Evolutionary conservation across 2,888 invertebrate species (phyloP).

Genomic region (Dione vanillae): DNA sequence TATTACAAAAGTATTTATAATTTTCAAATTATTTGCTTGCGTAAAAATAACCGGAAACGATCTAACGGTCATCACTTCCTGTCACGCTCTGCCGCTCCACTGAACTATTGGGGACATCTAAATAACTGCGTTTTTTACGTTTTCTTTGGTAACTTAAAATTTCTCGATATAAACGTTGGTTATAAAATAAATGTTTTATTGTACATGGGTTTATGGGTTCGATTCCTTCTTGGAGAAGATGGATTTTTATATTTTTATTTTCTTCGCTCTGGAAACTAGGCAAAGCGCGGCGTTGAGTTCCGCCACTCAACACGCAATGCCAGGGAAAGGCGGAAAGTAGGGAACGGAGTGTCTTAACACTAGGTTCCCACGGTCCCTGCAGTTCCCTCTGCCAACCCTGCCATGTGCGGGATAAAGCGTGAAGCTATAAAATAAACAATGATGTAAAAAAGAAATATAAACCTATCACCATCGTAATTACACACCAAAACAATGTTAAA

Average conservation of each 20-base stretch:
- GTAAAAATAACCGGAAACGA: constrained; percentile 30
- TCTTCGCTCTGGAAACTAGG: too few relatives aligned
- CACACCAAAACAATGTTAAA: background rate
- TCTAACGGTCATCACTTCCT: constrained; percentile 45
- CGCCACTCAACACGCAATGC: too few relatives aligned
- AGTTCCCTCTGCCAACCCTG: too few relatives aligned
- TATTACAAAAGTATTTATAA: background rate
- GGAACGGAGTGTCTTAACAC: too few relatives aligned
- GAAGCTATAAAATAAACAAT: background rate
- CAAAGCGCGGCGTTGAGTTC: too few relatives aligned
- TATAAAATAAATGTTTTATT: too few relatives aligned
- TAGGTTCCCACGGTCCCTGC: too few relatives aligned
- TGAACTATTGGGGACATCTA: constrained; percentile 34
- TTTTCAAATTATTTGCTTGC: background rate
- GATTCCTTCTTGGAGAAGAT: too few relatives aligned
- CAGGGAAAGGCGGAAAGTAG: too few relatives aligned
- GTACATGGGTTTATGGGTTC: background rate
- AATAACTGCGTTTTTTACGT: constrained; percentile 27
- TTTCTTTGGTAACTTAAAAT: background rate
- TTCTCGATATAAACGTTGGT: background rate
- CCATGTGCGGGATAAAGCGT: too few relatives aligned
- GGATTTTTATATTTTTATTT: too few relatives aligned
- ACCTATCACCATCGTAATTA: background rate
- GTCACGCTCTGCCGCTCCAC: constrained; percentile 40
- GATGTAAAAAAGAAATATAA: background rate